Conservation (phyloP, 2,797 vertebrate genomes). For the Hybognathus amarus region DNA sequence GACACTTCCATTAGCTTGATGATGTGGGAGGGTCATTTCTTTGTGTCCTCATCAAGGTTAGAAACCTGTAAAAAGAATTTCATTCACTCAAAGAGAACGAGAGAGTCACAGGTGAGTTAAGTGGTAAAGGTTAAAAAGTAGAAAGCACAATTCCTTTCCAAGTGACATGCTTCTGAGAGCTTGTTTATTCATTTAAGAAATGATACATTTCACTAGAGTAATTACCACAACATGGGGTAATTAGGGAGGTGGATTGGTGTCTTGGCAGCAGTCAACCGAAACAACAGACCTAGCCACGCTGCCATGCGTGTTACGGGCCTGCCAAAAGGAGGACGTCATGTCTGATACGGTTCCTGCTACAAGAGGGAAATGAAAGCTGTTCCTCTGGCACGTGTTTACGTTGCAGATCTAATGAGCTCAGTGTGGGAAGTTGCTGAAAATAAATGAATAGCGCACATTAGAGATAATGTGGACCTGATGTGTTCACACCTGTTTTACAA, state of each 20-base stretch:
- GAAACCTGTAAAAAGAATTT: conserved; percentile 59
- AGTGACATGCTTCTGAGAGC: conserved; percentile 23
- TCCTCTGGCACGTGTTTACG: conserved; percentile 20
- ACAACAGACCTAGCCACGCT: conserved; percentile 64
- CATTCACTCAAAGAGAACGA: conserved; percentile 56
- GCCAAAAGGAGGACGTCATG: conserved; percentile 49
- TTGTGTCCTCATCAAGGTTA: conserved; percentile 80
- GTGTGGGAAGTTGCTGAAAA: conserved; percentile 2
- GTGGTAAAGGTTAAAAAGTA: neutral
- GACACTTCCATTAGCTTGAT: conserved; percentile 78
- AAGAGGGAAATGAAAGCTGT: conserved; percentile 34
- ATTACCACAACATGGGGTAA: conserved; percentile 74
- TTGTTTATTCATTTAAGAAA: conserved; percentile 65
- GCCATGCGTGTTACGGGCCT: conserved; percentile 48
- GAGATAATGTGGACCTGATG: conserved; percentile 53
- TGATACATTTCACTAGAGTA: conserved; percentile 71
- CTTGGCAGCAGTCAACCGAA: conserved; percentile 67
- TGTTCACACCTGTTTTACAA: conserved; percentile 66
- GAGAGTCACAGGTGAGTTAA: conserved; percentile 43
- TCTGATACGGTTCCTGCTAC: conserved; percentile 40
- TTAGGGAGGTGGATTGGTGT: conserved; percentile 75
- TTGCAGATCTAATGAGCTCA: conserved; percentile 45
- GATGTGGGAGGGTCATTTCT: conserved; percentile 65
- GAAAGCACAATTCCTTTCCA: conserved; percentile 13
- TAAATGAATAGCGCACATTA: conserved; percentile 38